phyloP scores from a whole-genome alignment of 2,113 vertebrate genomes.

The Anoplopoma fimbria region DNA sequence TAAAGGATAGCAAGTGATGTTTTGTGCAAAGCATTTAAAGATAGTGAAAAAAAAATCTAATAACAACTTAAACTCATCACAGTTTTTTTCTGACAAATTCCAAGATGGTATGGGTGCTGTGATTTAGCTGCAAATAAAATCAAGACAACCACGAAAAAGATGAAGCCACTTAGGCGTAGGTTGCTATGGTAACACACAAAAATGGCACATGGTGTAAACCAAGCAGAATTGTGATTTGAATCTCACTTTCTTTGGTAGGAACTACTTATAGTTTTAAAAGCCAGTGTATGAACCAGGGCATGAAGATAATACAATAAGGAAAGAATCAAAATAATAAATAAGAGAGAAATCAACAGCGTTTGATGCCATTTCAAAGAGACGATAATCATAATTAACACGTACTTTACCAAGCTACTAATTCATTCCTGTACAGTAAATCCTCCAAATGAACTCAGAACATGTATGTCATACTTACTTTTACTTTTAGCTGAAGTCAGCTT shows the following conservation, averaged over 20 bases:
- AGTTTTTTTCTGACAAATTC: neutral
- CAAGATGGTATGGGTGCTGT: neutral
- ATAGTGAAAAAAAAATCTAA: neutral
- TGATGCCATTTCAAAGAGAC: neutral
- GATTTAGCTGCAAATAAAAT: neutral
- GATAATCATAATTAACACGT: neutral
- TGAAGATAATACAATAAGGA: neutral
- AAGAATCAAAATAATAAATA: neutral
- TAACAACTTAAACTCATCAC: neutral
- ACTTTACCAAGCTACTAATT: neutral
- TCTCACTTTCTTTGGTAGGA: neutral
- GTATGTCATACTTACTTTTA: neutral
- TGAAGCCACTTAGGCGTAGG: neutral
- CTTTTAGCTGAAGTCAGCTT: slow-evolving; percentile 60
- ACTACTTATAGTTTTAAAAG: neutral
- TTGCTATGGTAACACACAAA: neutral
- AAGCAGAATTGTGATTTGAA: neutral
- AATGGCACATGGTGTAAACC: neutral
- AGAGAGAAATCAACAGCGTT: neutral
- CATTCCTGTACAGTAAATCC: neutral
- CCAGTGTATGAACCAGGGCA: neutral
- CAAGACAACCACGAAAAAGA: neutral
- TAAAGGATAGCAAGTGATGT: neutral
- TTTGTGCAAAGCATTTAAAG: neutral
- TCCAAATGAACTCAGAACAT: neutral